Conservation (phyloP, 2,113 vertebrate species). For the Stegostoma tigrinum region DNA sequence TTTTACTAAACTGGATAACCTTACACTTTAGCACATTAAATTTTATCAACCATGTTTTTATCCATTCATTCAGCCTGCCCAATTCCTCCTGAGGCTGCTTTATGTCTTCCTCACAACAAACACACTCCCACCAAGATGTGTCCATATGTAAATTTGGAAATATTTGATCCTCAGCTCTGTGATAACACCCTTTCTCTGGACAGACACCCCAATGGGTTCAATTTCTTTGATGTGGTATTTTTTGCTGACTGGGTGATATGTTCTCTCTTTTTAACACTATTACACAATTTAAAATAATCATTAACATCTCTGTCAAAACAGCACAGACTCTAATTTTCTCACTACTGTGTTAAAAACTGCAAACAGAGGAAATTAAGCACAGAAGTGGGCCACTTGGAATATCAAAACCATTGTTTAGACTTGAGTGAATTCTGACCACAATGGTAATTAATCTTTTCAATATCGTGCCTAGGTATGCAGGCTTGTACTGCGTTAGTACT, state of each 20-base stretch:
- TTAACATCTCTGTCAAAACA: neutral
- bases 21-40: too few relatives aligned
- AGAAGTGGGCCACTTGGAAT: neutral
- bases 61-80: too few relatives aligned
- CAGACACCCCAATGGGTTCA: neutral
- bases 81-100: too few relatives aligned
- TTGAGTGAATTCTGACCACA: neutral
- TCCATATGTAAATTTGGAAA: too few relatives aligned
- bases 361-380: neutral
- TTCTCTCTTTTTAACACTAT: neutral
- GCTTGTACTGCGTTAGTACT: too few relatives aligned
- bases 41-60: too few relatives aligned
- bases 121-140: too few relatives aligned
- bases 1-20: too few relatives aligned
- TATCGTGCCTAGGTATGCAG: too few relatives aligned
- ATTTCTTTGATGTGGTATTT: neutral
- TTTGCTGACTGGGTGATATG: neutral
- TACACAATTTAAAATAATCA: neutral
- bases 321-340: neutral
- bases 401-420: neutral
- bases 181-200: neutral
- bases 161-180: neutral
- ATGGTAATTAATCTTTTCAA: neutral
- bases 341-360: neutral
- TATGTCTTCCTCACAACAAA: too few relatives aligned